These are phyloP conservation scores for Uropetala carovei DNA, from an alignment of 2,888 invertebrate species.

Conservation along the genomic window DNA sequence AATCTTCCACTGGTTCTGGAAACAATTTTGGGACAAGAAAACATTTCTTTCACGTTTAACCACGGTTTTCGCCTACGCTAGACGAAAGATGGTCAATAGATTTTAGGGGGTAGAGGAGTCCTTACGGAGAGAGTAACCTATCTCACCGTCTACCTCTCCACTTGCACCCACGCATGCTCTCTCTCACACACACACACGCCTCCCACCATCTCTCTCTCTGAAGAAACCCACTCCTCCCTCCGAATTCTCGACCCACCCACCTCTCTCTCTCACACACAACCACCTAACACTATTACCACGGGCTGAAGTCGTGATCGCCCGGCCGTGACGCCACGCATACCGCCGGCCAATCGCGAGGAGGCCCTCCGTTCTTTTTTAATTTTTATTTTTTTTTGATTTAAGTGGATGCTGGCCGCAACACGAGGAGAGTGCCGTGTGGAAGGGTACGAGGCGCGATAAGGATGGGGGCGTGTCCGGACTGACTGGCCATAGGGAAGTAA, in stretches of 20 bases:
- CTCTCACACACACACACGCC: neutral
- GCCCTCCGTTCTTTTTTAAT: neutral
- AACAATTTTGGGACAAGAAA: too few relatives aligned
- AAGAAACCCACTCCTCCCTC: neutral
- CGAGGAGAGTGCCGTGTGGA: conserved; percentile 6
- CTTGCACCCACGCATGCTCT: too few relatives aligned
- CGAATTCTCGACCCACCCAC: neutral
- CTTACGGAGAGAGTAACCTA: too few relatives aligned
- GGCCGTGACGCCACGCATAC: conserved; percentile 53
- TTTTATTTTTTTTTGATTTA: conserved; percentile 5
- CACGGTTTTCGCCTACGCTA: too few relatives aligned
- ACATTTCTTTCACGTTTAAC: too few relatives aligned
- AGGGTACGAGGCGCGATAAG: conserved; percentile 58
- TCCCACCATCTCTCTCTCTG: neutral
- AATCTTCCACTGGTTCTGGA: too few relatives aligned
- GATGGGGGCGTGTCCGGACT: conserved; percentile 44
- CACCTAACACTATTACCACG: conserved; percentile 31
- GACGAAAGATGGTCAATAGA: too few relatives aligned
- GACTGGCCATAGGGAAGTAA: neutral
- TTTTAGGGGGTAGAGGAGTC: too few relatives aligned
- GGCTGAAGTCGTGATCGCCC: conserved; percentile 57
- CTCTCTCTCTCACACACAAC: neutral
- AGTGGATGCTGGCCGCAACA: conserved; percentile 60
- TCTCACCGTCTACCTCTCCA: too few relatives aligned
- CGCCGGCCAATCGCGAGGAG: conserved; percentile 54